phyloP scores from a whole-genome alignment of 2,797 vertebrate species.

The Gymnothorax reevesii region DNA sequence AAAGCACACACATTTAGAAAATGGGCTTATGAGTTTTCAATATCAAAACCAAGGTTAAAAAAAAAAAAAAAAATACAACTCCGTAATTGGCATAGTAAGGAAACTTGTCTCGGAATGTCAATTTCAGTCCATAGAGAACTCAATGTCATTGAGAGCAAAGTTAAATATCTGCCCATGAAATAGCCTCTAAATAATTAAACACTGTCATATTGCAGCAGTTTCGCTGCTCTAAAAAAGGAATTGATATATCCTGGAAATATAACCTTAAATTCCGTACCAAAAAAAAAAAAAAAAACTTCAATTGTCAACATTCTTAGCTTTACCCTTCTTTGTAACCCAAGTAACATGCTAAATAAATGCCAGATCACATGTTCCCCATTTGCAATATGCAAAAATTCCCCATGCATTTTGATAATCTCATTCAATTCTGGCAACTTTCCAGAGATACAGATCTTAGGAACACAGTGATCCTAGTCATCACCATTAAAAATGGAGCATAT shows the following conservation, averaged over 20 bases:
- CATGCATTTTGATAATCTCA: not conserved
- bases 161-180: not conserved
- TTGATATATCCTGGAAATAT: not conserved
- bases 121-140: too few species aligned
- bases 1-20: not conserved
- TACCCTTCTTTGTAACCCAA: not conserved
- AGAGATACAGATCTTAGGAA: not conserved
- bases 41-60: not conserved
- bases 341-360: not conserved
- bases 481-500: not conserved
- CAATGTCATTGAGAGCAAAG: too few species aligned
- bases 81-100: not conserved
- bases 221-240: not conserved
- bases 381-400: not conserved
- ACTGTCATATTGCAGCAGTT: not conserved
- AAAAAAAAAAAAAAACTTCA: not conserved
- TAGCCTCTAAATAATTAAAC: not conserved
- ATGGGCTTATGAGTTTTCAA: not conserved
- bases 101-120: not conserved
- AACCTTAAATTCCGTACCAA: not conserved
- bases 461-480: not conserved
- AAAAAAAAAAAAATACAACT: not conserved
- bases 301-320: not conserved
- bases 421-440: slow-evolving; percentile 4
- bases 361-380: not conserved